These are phyloP conservation scores for Poecilia wingei DNA, from an alignment of 2,797 vertebrate species.

Conservation along the genomic window DNA sequence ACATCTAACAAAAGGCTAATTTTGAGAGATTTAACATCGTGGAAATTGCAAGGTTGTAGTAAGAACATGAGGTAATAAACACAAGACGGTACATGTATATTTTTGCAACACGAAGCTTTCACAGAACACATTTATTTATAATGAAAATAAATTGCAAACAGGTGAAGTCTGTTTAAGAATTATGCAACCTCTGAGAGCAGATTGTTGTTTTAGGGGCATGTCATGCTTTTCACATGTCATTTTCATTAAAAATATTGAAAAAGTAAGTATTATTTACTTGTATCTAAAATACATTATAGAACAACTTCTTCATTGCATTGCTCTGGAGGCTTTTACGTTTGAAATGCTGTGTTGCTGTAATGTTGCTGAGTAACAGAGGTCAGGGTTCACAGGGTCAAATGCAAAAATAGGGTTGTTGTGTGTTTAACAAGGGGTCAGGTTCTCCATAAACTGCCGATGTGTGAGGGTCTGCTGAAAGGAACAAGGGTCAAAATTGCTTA, in stretches of 20 bases:
- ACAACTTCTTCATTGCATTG: constrained; percentile 35
- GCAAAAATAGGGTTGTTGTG: constrained; percentile 57
- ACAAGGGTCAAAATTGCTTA: constrained; percentile 37
- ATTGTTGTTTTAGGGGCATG: not conserved
- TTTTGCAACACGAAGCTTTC: not conserved
- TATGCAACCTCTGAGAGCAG: not conserved
- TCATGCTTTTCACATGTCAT: not conserved
- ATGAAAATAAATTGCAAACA: not conserved
- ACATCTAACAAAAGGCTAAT: not conserved
- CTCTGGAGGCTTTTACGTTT: constrained; percentile 28
- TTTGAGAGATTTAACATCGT: not conserved
- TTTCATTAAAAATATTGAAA: not conserved
- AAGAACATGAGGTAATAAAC: not conserved
- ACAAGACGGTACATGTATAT: not conserved
- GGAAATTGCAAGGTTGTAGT: not conserved
- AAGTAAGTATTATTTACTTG: constrained; percentile 6
- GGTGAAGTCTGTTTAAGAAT: not conserved
- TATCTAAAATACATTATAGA: constrained; percentile 25
- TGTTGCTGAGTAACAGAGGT: constrained; percentile 40
- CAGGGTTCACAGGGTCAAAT: constrained; percentile 49
- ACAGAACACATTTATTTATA: not conserved
- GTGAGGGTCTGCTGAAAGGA: constrained; percentile 25
- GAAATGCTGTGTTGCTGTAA: constrained; percentile 30
- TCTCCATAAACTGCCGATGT: constrained; percentile 45
- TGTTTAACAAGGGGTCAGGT: constrained; percentile 29